phyloP scores from a whole-genome alignment of 2,113 vertebrate genomes.

The Leuciscus idus region DNA sequence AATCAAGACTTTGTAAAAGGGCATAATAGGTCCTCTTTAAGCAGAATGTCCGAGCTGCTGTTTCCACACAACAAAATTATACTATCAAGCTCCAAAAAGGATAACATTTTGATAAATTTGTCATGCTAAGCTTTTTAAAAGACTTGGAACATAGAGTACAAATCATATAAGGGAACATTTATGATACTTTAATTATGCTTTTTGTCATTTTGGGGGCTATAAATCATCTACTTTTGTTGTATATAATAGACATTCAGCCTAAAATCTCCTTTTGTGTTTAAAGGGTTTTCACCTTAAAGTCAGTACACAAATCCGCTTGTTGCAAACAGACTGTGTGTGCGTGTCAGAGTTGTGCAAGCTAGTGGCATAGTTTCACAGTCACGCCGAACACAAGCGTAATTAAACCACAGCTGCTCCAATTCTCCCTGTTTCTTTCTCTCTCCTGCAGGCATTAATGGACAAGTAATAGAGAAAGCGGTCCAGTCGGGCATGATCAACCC shows the following conservation, averaged over 20 bases:
- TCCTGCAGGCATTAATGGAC: conserved; percentile 72
- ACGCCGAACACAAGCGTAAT: conserved; percentile 38
- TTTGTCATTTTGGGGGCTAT: not conserved
- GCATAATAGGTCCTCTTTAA: too few species aligned
- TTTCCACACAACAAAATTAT: not conserved
- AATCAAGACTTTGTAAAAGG: too few species aligned
- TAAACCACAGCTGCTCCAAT: conserved; percentile 48
- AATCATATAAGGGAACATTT: not conserved
- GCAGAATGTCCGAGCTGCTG: not conserved
- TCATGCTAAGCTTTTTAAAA: not conserved
- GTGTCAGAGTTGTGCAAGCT: not conserved
- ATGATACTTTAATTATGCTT: not conserved
- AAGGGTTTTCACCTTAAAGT: not conserved
- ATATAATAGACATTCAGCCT: not conserved
- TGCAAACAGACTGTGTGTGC: not conserved
- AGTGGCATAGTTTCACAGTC: not conserved
- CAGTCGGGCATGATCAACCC: conserved; percentile 93
- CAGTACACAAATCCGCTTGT: conserved; percentile 6
- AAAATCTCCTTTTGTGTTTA: not conserved
- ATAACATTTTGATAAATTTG: not conserved
- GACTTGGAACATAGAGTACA: not conserved
- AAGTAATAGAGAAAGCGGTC: conserved; percentile 85
- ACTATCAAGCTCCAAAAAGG: not conserved
- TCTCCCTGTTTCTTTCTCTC: not conserved
- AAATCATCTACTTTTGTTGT: not conserved